phyloP scores from a whole-genome alignment of 2,797 vertebrate species.

The Anguilla anguilla region DNA sequence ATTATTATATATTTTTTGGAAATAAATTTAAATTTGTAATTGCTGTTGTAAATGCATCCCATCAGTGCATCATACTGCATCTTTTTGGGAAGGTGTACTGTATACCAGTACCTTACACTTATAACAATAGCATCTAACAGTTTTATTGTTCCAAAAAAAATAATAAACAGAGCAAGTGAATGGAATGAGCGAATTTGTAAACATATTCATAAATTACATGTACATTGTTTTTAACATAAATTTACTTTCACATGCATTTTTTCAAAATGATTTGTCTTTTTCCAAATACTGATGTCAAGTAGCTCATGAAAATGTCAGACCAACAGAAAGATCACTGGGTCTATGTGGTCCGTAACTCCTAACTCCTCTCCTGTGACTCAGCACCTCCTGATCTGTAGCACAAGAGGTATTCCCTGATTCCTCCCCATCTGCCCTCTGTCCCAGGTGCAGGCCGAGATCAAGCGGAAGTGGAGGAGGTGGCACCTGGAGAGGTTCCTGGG shows the following conservation, averaged over 20 bases:
- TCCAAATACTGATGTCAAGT: neutral
- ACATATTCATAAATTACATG: too few species aligned
- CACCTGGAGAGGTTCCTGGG: conserved; percentile 84
- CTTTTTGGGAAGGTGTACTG: neutral
- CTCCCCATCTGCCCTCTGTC: neutral
- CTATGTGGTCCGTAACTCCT: neutral
- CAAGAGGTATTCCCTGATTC: neutral
- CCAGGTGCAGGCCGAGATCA: conserved; percentile 93
- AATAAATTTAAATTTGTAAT: neutral
- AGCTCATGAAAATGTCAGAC: neutral
- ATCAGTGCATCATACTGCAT: neutral
- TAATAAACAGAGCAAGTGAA: too few species aligned
- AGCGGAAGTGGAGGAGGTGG: conserved; percentile 95
- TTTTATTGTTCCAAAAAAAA: too few species aligned
- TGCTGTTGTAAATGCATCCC: neutral
- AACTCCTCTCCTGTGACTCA: conserved; percentile 45
- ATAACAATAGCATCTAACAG: too few species aligned
- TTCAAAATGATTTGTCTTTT: neutral
- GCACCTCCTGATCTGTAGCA: conserved; percentile 42
- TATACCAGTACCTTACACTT: too few species aligned
- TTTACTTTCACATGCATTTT: neutral
- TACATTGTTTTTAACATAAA: too few species aligned
- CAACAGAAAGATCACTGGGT: neutral
- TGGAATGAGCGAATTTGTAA: too few species aligned
- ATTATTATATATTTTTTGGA: neutral